Evolutionary conservation across 1,140 invertebrate genomes (phyloP).

Genomic region (Drosophila ogumai): DNA sequence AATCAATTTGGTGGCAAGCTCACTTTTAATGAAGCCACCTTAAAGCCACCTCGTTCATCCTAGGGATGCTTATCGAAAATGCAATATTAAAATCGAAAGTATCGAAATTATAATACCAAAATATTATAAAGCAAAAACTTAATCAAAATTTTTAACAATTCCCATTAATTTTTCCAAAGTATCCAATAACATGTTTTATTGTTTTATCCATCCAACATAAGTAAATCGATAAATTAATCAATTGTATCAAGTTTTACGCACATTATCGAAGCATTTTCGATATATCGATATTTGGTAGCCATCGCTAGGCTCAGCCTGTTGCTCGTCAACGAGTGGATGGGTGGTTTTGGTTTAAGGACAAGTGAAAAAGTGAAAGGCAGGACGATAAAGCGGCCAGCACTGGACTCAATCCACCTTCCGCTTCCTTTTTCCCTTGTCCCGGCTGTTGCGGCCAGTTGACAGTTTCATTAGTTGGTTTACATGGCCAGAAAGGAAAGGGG

Average conservation of each 20-base stretch:
- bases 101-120: not conserved
- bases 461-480: conserved; percentile 82
- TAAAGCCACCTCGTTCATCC: conserved; percentile 32
- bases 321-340: conserved; percentile 9
- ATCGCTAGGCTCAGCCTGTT: conserved; percentile 48
- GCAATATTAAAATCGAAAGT: not conserved
- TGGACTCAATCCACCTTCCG: conserved; percentile 30
- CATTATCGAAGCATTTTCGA: not conserved
- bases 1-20: conserved; percentile 68
- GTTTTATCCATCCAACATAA: too few species aligned
- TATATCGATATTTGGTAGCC: not conserved
- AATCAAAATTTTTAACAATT: not conserved
- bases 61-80: not conserved
- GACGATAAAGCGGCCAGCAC: conserved; percentile 26
- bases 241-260: not conserved
- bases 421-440: conserved; percentile 15
- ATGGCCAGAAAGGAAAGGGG: conserved; percentile 40
- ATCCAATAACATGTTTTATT: not conserved
- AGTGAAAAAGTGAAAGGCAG: conserved; percentile 34
- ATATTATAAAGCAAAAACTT: not conserved
- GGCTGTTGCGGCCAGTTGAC: conserved; percentile 74
- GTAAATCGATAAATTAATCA: too few species aligned
- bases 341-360: conserved; percentile 2
- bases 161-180: not conserved
- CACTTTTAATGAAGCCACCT: conserved; percentile 65